Evolutionary conservation across 1,140 invertebrate species (phyloP), one percentile per base, ranked within the genome.

Genomic region (Pemphigus obesinymphae): DNA sequence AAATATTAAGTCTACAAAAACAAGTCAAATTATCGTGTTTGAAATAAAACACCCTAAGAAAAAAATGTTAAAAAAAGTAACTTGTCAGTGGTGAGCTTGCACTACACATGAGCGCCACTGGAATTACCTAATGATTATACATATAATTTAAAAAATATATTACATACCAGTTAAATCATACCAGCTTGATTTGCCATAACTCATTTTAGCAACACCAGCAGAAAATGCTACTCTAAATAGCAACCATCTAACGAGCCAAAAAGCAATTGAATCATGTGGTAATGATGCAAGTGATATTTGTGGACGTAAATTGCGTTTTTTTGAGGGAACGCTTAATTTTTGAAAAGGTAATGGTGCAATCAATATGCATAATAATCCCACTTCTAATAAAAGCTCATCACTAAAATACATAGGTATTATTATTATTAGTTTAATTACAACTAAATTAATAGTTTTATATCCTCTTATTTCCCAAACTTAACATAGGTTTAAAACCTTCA

Each of bases 191-290:
- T 93, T 94, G 13, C 90, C 89, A 85, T 91, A 92, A n/a, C 89
- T 90, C 34, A 96, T 87, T 87, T 96, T 96, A 0, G 92, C 90
- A 37, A 94, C 89, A 45, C 93, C 93, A 53, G 90, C 92, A 5
- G 92, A 90, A 88, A 95, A 93, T 88, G 95, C 90, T 7, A 94
- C 89, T 45, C 94, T 88, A 84, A 96, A 95, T 2, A 94, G 87
- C 20, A 95, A 88, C 93, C 94, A 95, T 76, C 90, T 89, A 1
- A 95, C 89, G 11, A 93, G 86, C 92, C 92, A 95, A 84, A 95
- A 89, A 7, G 89, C 90, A 15, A 95, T 86, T 29, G 87, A 83
- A 85, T 92, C 90, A 83, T 88, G 87, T 0, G 90, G 89, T 11
- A 84, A 82, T 40, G 83, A 84, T 37, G 66, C 82, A 53, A 82